Evolutionary conservation across 2,113 vertebrate genomes (phyloP), one percentile per base, ranked within the genome.

Genomic region (Struthidea cinerea): DNA sequence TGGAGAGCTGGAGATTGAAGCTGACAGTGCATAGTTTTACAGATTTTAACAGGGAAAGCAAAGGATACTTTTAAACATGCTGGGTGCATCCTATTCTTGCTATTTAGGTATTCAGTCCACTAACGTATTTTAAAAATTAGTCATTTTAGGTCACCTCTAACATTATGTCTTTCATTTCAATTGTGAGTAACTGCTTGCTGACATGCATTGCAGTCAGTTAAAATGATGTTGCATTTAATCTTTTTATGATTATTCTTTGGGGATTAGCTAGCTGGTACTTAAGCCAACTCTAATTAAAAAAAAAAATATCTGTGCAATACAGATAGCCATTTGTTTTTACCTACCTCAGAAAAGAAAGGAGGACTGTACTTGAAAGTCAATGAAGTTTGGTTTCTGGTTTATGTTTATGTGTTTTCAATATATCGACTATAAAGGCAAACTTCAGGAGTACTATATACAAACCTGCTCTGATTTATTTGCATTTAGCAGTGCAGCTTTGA

Each of bases 381-480:
- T 90, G 63, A 75, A 77, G n/a, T 87, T 92, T 90, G 32, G 24
- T 93, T 89, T 93, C 78, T 91, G 59, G 52, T 84, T 94, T 89
- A 55, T 95, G 50, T 95, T 95, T 96, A 39, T 94, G 16, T 95
- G 71, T 93, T 96, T 96, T 59, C 87, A 94, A 32, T 92, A 44
- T 94, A 84, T 95, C 6, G 3, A 96, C 97, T 97, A 93, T 97
- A 92, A 97, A 97, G 96, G 70, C 67, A 94, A 85, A 90, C 61
- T 83, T 95, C 83, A 81, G 74, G 87, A 93, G 27, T n/a, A 87
- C 71, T 93, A 60, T 92, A 92, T 79, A 76, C 88, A 94, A 94
- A 92, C 44, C 92, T 86, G 55, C 81, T 95, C 93, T 97, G 94
- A 76, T 96, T 96, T 97, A 89, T 94, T 97, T 97, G 69, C 92